phyloP scores from a whole-genome alignment of 1,140 invertebrate species.

The Drosophila setifemur region DNA sequence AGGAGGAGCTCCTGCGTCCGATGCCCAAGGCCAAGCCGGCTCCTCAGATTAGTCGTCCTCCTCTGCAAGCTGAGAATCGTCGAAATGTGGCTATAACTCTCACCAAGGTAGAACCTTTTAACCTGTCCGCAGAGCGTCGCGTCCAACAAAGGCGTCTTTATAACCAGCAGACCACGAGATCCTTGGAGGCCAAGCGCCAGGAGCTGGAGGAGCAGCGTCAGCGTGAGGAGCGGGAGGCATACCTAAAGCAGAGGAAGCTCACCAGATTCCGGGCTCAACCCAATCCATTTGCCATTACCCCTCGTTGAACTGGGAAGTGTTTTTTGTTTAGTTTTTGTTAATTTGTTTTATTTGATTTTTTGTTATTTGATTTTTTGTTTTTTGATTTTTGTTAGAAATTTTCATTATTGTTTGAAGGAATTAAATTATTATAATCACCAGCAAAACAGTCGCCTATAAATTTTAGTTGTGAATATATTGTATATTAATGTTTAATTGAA shows the following conservation, averaged over 20 bases:
- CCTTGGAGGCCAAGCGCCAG: conserved; percentile 31
- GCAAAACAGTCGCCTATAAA: conserved; percentile 19
- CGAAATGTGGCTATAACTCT: not conserved
- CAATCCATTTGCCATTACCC: conserved; percentile 43
- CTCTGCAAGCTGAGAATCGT: conserved; percentile 11
- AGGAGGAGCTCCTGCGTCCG: conserved; percentile 1
- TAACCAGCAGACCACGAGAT: conserved; percentile 14
- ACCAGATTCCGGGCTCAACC: conserved; percentile 48
- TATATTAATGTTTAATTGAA: too few relatives aligned
- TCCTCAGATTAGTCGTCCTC: conserved; percentile 2
- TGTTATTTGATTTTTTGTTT: conserved; percentile 37
- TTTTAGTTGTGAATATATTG: too few relatives aligned
- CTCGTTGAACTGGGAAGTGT: not conserved
- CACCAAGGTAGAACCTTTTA: conserved; percentile 42
- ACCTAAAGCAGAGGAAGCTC: conserved; percentile 46
- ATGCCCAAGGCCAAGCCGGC: conserved; percentile 3
- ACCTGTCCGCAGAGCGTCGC: conserved; percentile 34
- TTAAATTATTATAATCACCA: conserved; percentile 54
- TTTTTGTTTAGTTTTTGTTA: conserved; percentile 6
- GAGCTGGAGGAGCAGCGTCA: conserved; percentile 37
- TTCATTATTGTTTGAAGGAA: conserved; percentile 7
- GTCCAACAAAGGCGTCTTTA: conserved; percentile 50
- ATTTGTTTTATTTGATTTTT: conserved; percentile 18
- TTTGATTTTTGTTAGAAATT: conserved; percentile 7
- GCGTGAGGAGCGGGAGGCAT: conserved; percentile 16